Conservation (phyloP, 2,113 vertebrate genomes). For the Trochalopteron elliotii region DNA sequence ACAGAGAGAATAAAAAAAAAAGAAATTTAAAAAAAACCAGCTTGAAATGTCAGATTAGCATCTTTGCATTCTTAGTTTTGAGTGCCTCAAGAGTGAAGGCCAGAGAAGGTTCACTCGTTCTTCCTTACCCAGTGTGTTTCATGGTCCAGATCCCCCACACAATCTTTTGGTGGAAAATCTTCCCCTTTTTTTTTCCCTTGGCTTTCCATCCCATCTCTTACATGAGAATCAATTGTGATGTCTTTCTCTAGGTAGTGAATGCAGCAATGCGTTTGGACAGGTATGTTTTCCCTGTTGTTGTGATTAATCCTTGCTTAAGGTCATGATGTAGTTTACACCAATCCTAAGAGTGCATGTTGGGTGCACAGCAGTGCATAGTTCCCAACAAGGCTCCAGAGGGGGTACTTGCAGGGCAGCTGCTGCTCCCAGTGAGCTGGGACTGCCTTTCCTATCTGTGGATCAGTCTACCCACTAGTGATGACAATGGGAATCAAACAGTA, state of each 20-base stretch:
- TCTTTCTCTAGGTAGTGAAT: neutral
- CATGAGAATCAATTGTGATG: accelerated
- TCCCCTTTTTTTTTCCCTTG: neutral
- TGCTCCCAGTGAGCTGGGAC: neutral
- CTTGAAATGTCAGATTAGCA: neutral
- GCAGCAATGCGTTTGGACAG: neutral
- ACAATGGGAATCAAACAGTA: neutral
- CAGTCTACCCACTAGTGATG: neutral
- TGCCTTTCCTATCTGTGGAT: neutral
- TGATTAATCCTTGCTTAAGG: neutral
- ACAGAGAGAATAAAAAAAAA: neutral
- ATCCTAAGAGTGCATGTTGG: neutral
- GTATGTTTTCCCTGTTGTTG: neutral
- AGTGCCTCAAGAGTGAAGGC: neutral
- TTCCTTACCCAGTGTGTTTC: neutral
- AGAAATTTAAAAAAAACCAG: neutral
- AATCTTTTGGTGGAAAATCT: neutral
- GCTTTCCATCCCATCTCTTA: neutral
- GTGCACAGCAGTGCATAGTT: neutral
- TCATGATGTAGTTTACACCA: neutral
- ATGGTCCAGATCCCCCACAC: neutral
- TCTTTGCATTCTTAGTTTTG: neutral
- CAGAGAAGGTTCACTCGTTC: neutral
- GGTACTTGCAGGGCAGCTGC: neutral
- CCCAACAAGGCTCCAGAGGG: neutral